These are phyloP conservation scores for Hylaeus volcanicus DNA, from an alignment of 1,140 invertebrate species.

Conservation along the genomic window DNA sequence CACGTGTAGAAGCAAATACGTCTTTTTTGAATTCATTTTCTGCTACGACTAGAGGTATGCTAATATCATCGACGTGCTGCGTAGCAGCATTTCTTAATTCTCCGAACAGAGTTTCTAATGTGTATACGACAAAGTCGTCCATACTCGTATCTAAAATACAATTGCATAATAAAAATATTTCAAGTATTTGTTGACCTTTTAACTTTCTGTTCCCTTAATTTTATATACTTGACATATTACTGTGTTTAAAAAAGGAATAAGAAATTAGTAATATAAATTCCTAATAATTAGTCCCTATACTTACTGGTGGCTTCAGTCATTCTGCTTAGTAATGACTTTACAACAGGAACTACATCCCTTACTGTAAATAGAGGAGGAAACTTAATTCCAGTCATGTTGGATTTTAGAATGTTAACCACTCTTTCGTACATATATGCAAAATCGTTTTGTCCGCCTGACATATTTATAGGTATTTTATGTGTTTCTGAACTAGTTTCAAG, in stretches of 20 bases:
- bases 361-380: slow-evolving; percentile 47
- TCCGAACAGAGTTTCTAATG: slow-evolving; percentile 80
- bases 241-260: not conserved
- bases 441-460: slow-evolving; percentile 62
- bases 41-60: slow-evolving; percentile 74
- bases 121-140: slow-evolving; percentile 80
- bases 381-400: not conserved
- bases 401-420: slow-evolving; percentile 22
- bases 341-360: not conserved
- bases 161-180: slow-evolving; percentile 8
- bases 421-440: slow-evolving; percentile 36
- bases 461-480: slow-evolving; percentile 79
- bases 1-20: slow-evolving; percentile 75
- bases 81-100: slow-evolving; percentile 75
- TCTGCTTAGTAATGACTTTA: slow-evolving; percentile 37
- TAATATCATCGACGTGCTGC: not conserved
- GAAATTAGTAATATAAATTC: not conserved
- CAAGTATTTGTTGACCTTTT: not conserved
- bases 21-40: slow-evolving; percentile 80
- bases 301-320: slow-evolving; percentile 23
- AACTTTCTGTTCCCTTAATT: not conserved
- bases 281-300: not conserved
- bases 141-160: slow-evolving; percentile 44
- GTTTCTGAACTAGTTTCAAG: slow-evolving; percentile 76
- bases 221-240: not conserved